Percentiles rank a stretch among this genome's conserved stretches.
Conservation (phyloP, 2,113 vertebrate genomes). For the Entelurus aequoreus region DNA sequence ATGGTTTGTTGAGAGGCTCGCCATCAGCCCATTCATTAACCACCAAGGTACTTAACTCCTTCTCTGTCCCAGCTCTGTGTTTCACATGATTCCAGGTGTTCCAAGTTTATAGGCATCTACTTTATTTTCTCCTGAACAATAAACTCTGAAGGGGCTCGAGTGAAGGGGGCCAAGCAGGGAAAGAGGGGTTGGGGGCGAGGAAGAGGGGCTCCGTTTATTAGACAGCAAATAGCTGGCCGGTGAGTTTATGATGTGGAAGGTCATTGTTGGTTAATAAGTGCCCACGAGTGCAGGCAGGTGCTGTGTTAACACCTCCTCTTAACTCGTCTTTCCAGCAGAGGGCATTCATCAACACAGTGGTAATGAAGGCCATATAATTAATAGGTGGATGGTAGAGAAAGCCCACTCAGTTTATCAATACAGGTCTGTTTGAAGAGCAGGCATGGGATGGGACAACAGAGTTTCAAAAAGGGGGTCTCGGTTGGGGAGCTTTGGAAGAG, state of each 20-base stretch:
- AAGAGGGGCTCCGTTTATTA: constrained; percentile 72
- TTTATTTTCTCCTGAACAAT: constrained; percentile 68
- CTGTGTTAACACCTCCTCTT: constrained; percentile 80
- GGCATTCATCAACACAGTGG: constrained; percentile 73
- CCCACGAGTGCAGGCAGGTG: constrained; percentile 77
- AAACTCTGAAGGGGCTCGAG: constrained; percentile 64
- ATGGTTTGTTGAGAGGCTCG: constrained; percentile 49
- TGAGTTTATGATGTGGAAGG: constrained; percentile 79
- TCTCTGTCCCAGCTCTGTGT: constrained; percentile 56
- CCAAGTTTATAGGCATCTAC: constrained; percentile 64
- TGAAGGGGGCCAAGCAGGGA: constrained; percentile 46
- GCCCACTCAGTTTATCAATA: constrained; percentile 66
- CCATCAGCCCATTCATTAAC: constrained; percentile 61
- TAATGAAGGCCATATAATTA: constrained; percentile 75
- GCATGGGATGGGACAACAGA: constrained; percentile 44
- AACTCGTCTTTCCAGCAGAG: constrained; percentile 64
- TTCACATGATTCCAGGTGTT: constrained; percentile 75
- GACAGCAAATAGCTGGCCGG: constrained; percentile 74
- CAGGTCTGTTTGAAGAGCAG: constrained; percentile 69
- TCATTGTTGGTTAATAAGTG: constrained; percentile 83
- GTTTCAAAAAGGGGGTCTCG: constrained; percentile 33
- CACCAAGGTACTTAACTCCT: constrained; percentile 58
- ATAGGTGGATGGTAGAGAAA: constrained; percentile 70
- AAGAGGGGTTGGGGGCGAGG: constrained; percentile 13
- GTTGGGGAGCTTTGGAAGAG: constrained; percentile 40